These are phyloP conservation scores for Cacoxenus indagator DNA, from an alignment of 2,888 invertebrate species.

Conservation along the genomic window DNA sequence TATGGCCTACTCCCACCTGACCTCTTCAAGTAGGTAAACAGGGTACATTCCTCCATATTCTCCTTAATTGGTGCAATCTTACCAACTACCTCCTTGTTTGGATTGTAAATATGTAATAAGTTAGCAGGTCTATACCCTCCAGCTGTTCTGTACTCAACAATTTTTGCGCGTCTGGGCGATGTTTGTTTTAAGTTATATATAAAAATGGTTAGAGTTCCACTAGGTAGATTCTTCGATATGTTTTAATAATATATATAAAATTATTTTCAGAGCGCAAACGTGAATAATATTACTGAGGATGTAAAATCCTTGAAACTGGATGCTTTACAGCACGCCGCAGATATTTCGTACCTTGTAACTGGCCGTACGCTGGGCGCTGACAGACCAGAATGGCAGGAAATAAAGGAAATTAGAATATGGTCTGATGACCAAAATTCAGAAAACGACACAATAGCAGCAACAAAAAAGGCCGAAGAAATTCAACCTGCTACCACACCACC, in stretches of 20 bases:
- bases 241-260: background rate
- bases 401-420: background rate
- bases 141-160: too few species aligned
- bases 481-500: background rate
- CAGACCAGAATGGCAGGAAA: constrained; percentile 23
- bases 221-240: too few species aligned
- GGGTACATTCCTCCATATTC: too few species aligned
- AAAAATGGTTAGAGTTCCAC: too few species aligned
- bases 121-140: too few species aligned
- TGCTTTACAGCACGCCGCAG: background rate
- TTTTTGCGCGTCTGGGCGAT: too few species aligned
- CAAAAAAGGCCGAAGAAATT: background rate
- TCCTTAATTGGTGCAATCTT: too few species aligned
- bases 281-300: background rate
- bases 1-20: too few species aligned
- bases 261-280: background rate
- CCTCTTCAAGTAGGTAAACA: too few species aligned
- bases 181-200: too few species aligned
- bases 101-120: too few species aligned
- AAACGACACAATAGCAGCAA: background rate
- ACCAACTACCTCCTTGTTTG: too few species aligned
- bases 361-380: constrained; percentile 61
- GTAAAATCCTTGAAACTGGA: background rate
- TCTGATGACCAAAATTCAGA: background rate
- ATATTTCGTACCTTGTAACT: constrained; percentile 42